These are phyloP conservation scores for Vimba vimba DNA, from an alignment of 2,113 vertebrate species.

Conservation along the genomic window DNA sequence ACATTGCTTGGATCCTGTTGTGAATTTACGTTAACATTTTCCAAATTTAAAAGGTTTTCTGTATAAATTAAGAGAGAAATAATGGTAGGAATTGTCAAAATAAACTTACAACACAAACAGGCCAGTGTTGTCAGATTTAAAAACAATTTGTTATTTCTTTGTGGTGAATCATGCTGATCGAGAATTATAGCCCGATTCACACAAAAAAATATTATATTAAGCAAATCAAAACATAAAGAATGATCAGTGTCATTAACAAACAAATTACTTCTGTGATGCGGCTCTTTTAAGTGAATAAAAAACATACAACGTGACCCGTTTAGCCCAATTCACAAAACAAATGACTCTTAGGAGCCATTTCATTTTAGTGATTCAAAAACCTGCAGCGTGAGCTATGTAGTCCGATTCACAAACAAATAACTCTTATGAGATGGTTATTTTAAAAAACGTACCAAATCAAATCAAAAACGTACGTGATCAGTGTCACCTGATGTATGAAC, in stretches of 20 bases:
- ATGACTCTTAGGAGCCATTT: background rate
- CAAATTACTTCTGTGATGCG: background rate
- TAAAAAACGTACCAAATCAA: too few relatives aligned
- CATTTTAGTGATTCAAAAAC: background rate
- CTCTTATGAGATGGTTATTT: background rate
- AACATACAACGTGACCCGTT: background rate
- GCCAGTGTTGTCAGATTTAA: background rate
- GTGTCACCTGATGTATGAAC: background rate
- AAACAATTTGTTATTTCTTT: too few relatives aligned
- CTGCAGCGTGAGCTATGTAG: background rate
- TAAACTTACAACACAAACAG: background rate
- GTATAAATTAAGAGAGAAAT: background rate
- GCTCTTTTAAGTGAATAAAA: background rate
- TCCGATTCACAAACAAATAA: background rate
- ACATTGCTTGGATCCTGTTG: background rate
- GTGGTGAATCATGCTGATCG: background rate
- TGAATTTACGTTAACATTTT: background rate
- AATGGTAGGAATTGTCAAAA: background rate
- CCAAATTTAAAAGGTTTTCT: background rate
- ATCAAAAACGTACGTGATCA: background rate
- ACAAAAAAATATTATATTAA: background rate
- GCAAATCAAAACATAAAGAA: background rate
- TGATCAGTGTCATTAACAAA: background rate
- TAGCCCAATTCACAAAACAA: background rate
- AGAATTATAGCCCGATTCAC: background rate